Conservation (phyloP, 2,113 vertebrate species). For the Procavia capensis region DNA sequence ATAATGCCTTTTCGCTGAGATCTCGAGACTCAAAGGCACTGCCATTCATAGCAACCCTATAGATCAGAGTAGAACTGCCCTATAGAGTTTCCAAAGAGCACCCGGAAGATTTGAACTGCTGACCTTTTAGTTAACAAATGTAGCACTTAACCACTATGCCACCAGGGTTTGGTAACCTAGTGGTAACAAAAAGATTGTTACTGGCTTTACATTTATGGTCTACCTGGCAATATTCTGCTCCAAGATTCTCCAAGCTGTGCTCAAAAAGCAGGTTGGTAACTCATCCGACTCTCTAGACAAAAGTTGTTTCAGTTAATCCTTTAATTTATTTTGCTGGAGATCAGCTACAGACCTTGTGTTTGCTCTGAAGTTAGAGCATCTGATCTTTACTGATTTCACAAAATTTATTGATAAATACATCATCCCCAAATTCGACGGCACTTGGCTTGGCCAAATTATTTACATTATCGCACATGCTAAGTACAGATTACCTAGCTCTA, state of each 20-base stretch:
- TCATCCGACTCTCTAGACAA: not conserved
- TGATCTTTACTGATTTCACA: not conserved
- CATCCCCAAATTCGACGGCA: too few relatives aligned
- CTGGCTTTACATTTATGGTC: not conserved
- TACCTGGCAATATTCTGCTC: not conserved
- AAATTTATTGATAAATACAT: not conserved
- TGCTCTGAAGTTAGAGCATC: not conserved
- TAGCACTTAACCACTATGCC: too few relatives aligned
- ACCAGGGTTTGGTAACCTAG: too few relatives aligned
- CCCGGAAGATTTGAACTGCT: too few relatives aligned
- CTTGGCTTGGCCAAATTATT: not conserved
- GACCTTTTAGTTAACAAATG: too few relatives aligned
- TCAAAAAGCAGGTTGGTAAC: not conserved
- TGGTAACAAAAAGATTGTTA: not conserved
- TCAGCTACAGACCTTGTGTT: not conserved
- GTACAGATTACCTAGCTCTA: not conserved
- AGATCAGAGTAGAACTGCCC: too few relatives aligned
- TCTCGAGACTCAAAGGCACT: too few relatives aligned
- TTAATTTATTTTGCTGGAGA: not conserved
- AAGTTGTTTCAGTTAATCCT: not conserved
- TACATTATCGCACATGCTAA: not conserved
- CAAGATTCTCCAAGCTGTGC: not conserved
- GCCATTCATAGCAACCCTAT: too few relatives aligned
- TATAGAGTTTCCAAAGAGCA: too few relatives aligned
- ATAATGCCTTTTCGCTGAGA: too few relatives aligned